Percentiles rank a stretch among this genome's conserved stretches.
Conservation (phyloP, 2,888 invertebrate genomes). For the Diarsia mendica region DNA sequence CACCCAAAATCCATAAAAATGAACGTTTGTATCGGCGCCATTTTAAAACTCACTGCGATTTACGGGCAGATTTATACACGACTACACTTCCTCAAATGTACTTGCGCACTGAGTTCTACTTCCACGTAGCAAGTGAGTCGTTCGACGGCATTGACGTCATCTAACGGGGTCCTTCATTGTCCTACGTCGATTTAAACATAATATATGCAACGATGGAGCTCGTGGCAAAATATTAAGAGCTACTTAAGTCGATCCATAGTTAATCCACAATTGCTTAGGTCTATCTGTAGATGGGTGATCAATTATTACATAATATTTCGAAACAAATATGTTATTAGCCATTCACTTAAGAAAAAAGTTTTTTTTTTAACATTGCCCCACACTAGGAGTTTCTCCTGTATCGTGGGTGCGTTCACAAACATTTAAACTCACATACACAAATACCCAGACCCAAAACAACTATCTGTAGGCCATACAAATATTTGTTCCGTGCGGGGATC, state of each 20-base stretch:
- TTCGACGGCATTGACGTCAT: background rate
- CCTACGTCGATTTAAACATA: background rate
- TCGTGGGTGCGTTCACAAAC: too few relatives aligned
- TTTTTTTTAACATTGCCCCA: too few relatives aligned
- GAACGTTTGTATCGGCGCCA: constrained; percentile 13
- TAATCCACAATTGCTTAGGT: too few relatives aligned
- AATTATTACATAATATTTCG: too few relatives aligned
- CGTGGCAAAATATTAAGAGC: too few relatives aligned
- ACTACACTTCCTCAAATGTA: background rate
- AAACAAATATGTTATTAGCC: background rate
- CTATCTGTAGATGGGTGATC: too few relatives aligned
- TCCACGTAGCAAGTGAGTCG: background rate
- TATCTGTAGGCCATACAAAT: too few relatives aligned
- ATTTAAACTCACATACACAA: too few relatives aligned
- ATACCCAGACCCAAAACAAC: too few relatives aligned
- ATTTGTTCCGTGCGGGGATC: too few relatives aligned
- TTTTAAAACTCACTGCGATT: background rate
- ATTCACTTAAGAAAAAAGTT: background rate
- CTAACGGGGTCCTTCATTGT: background rate
- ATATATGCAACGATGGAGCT: background rate
- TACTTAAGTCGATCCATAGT: too few relatives aligned
- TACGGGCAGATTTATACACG: background rate
- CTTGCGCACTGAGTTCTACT: background rate
- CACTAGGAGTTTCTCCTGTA: too few relatives aligned
- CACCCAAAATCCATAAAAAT: constrained; percentile 10